phyloP scores from a whole-genome alignment of 2,113 vertebrate species.

The Vireo altiloquus region DNA sequence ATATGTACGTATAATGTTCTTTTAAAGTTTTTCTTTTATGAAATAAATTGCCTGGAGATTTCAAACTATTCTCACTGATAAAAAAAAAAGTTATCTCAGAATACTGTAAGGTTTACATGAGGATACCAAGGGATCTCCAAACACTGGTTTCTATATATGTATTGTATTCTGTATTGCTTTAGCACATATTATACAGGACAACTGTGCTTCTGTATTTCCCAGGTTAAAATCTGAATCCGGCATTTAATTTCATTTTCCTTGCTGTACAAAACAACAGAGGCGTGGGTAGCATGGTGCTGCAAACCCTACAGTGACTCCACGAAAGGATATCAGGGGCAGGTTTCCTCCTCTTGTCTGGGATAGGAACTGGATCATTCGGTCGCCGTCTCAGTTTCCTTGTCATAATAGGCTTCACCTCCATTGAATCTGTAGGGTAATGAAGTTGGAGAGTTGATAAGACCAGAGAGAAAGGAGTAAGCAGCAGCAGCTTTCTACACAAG shows the following conservation, averaged over 20 bases:
- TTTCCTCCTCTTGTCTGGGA: conserved; percentile 96
- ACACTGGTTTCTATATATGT: neutral
- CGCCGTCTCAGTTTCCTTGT: conserved; percentile 91
- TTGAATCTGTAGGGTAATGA: conserved; percentile 83
- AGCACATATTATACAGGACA: neutral
- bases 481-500: neutral
- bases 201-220: neutral
- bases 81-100: neutral
- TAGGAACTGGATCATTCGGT: conserved; percentile 96
- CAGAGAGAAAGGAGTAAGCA: neutral
- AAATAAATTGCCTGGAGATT: neutral
- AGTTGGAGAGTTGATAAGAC: conserved; percentile 21
- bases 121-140: neutral
- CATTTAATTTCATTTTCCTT: neutral
- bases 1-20: neutral
- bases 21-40: neutral
- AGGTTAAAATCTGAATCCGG: neutral
- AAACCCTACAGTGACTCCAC: neutral
- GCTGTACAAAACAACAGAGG: neutral
- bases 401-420: conserved; percentile 99
- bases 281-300: neutral
- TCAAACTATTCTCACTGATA: neutral
- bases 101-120: neutral
- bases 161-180: neutral
- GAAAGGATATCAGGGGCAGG: conserved; percentile 97